These are phyloP conservation scores for Gymnodraco acuticeps DNA, from an alignment of 2,797 vertebrate species.

Conservation along the genomic window DNA sequence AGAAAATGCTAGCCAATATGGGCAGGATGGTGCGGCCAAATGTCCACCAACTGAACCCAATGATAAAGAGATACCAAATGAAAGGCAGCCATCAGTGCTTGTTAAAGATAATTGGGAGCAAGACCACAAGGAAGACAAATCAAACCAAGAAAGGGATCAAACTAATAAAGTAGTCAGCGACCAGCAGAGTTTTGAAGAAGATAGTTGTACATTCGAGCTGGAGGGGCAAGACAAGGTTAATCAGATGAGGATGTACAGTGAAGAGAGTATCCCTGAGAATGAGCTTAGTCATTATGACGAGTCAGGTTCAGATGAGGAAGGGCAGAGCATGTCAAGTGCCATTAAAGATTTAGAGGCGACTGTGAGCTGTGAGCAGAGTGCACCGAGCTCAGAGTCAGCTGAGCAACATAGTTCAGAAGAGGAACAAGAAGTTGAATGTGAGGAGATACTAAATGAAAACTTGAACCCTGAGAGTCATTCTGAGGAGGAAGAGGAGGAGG, in stretches of 20 bases:
- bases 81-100: neutral
- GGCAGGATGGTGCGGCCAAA: constrained; percentile 1
- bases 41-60: constrained; percentile 15
- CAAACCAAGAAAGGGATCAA: constrained; percentile 10
- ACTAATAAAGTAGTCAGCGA: neutral
- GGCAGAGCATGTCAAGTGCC: constrained; percentile 24
- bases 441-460: constrained; percentile 3
- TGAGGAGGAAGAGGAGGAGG: constrained; percentile 38
- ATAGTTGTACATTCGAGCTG: constrained; percentile 7
- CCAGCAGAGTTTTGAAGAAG: constrained; percentile 8
- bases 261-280: constrained; percentile 21
- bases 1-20: constrained; percentile 9
- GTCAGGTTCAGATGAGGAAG: constrained; percentile 33
- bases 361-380: constrained; percentile 13
- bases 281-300: neutral
- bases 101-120: constrained; percentile 1
- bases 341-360: constrained; percentile 36
- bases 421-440: constrained; percentile 11
- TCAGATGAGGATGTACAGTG: constrained; percentile 12
- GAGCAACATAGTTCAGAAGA: constrained; percentile 26
- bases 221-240: constrained; percentile 17
- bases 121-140: neutral
- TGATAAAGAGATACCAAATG: constrained; percentile 13
- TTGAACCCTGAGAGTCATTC: constrained; percentile 18
- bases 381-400: constrained; percentile 9